A percentile compares a stretch with the other conserved stretches of the same genome.
These are phyloP conservation scores for Clinocottus analis DNA, from an alignment of 2,113 vertebrate genomes.

Conservation along the genomic window DNA sequence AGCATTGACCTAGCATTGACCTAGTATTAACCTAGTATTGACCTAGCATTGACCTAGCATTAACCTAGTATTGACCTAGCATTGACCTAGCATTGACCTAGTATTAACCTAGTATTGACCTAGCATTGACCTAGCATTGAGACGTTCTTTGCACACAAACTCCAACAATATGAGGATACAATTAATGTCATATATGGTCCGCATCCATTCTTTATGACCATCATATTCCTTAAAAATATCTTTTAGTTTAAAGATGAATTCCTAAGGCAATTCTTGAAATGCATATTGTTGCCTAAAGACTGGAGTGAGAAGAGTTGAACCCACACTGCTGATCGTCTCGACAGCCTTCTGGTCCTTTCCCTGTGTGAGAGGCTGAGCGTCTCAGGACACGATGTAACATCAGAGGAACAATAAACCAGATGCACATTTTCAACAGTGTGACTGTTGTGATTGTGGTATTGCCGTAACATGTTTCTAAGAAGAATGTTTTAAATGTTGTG, in stretches of 20 bases:
- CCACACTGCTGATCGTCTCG: conserved; percentile 18
- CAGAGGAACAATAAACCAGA: conserved; percentile 44
- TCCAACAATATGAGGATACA: neutral
- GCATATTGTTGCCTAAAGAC: neutral
- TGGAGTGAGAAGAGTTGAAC: conserved; percentile 20
- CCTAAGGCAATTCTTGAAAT: neutral
- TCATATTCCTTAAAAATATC: neutral
- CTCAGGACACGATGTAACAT: conserved; percentile 69
- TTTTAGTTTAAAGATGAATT: neutral
- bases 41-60: too few species aligned
- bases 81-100: too few species aligned
- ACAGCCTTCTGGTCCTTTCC: conserved; percentile 29
- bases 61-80: too few species aligned
- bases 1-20: too few species aligned
- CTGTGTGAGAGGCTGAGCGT: conserved; percentile 17
- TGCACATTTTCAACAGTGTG: neutral
- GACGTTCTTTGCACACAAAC: too few species aligned
- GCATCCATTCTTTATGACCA: neutral
- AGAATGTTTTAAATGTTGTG: neutral
- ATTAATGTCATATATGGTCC: neutral
- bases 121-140: too few species aligned
- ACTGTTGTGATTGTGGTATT: neutral
- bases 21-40: too few species aligned
- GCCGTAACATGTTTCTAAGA: neutral
- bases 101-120: too few species aligned